Base-by-base conservation (phyloP, 1,140 invertebrate genomes). In the Cephus cinctus region DNA sequence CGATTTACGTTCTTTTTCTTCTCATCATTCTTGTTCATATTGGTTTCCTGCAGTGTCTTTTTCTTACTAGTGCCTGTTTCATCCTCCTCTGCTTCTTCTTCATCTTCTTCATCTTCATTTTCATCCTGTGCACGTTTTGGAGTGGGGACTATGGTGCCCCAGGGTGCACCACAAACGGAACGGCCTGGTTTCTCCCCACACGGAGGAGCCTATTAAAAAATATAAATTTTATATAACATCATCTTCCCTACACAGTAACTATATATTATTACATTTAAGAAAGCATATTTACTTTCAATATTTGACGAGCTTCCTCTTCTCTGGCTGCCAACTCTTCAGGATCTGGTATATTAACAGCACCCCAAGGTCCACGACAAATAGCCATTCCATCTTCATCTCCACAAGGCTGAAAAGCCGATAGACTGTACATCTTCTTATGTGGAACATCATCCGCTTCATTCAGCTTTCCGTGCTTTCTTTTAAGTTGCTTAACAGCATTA, bases 321-420 rank as follows among this genome's bases (percentile, higher is more conserved):
- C 36, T 12, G 5, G 48, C 44, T n/a, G 34, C 49, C 3, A 58
- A 11, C 35, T 58, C 58, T 18, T 53, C 27, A 1, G 44, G 43
- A 20, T 51, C 46, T 16, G 50, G 41, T 31, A 49, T 39, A 31
- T 61, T 46, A 20, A 51, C 22, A 15, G 43, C 45, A 6, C 50
- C 50, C 56, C 59, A 61, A 4, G 56, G 59, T 15, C 45, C 59
- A 3, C 48, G 48, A 3, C 59, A 61, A 18, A 59, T 22, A 1
- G 35, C 15, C 56, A 56, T 52, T 14, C 56, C 55, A 41, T 61
- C 54, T 12, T 61, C 60, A 22, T 62, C 47, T 0, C 55, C 60
- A 22, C 57, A 60, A 2, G 57, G 55, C 32, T 32, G 32, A 23
- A 62, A 59, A 21, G 46, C 47, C 9, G 59, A 51, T 2, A 60